These are phyloP conservation scores for Engraulis encrasicolus DNA, from an alignment of 2,113 vertebrate genomes.

Conservation along the genomic window DNA sequence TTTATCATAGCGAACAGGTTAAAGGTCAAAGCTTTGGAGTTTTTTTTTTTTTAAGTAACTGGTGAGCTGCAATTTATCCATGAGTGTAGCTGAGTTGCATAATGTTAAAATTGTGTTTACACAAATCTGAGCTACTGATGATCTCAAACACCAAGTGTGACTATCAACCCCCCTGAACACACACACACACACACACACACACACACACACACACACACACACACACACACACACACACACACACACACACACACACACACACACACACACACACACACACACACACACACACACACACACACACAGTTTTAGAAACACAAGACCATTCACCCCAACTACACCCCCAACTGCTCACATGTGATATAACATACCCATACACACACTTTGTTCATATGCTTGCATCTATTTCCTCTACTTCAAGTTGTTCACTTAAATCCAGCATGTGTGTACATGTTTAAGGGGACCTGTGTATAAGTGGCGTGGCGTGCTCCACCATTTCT, in stretches of 20 bases:
- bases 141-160: too few relatives aligned
- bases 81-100: background rate
- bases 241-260: constrained; percentile 23
- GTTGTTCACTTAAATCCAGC: background rate
- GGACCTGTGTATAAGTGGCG: background rate
- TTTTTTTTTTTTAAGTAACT: background rate
- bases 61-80: background rate
- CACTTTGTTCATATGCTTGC: background rate
- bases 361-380: background rate
- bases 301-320: background rate
- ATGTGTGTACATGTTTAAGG: background rate
- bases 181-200: constrained; percentile 37
- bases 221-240: constrained; percentile 34
- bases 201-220: background rate
- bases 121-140: too few relatives aligned
- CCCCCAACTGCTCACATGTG: too few relatives aligned
- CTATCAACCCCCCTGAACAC: too few relatives aligned
- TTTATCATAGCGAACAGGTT: background rate
- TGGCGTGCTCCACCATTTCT: background rate
- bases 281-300: background rate
- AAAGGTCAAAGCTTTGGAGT: background rate
- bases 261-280: background rate
- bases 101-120: background rate
- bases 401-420: background rate
- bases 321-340: too few relatives aligned